Evolutionary conservation across 2,113 vertebrate species (phyloP).

Genomic region (Piprites chloris): DNA sequence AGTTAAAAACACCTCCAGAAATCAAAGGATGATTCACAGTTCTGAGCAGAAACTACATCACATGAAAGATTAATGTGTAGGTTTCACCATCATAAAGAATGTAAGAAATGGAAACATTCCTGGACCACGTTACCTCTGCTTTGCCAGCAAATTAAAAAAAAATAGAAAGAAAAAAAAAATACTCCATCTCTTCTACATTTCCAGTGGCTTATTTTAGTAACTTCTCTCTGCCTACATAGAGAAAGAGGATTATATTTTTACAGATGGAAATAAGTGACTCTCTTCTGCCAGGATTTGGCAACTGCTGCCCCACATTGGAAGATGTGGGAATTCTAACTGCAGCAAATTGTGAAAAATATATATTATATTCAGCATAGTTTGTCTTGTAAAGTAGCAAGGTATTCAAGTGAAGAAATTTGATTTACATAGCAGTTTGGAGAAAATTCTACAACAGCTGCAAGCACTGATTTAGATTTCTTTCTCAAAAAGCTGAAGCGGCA

Average conservation of each 20-base stretch:
- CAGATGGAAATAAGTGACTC: slow-evolving; percentile 32
- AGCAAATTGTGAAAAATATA: background rate
- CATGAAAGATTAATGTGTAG: background rate
- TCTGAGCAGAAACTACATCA: slow-evolving; percentile 43
- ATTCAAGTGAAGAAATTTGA: background rate
- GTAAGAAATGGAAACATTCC: slow-evolving; percentile 32
- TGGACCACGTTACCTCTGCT: background rate
- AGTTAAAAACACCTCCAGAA: slow-evolving; percentile 38
- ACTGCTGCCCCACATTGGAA: slow-evolving; percentile 66
- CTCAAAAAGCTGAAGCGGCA: background rate
- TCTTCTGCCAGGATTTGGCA: slow-evolving; percentile 51
- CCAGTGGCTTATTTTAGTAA: slow-evolving; percentile 25
- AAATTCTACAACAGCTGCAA: background rate
- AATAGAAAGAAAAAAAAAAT: background rate
- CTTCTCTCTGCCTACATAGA: slow-evolving; percentile 5
- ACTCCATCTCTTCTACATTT: background rate
- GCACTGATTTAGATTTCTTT: background rate
- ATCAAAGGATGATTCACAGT: slow-evolving; percentile 37
- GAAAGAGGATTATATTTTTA: slow-evolving; percentile 20
- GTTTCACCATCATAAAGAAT: slow-evolving; percentile 30
- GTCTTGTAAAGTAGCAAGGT: background rate
- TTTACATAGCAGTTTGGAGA: background rate
- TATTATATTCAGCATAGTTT: background rate
- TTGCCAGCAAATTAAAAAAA: background rate
- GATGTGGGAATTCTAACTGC: slow-evolving; percentile 44